phyloP scores from a whole-genome alignment of 2,888 invertebrate species.

The Norana najaformis region DNA sequence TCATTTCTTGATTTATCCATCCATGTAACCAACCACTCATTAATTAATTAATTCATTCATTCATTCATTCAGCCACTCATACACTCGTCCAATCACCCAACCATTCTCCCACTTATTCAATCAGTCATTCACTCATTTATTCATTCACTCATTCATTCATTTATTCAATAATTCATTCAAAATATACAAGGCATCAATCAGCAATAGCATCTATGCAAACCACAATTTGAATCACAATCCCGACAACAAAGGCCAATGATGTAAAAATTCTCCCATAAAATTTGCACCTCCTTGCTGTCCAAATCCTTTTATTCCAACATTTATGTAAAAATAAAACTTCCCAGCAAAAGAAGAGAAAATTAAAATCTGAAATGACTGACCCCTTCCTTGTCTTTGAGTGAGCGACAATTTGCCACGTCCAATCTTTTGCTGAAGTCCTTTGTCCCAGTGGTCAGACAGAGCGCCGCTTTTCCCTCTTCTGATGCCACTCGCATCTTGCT shows the following conservation, averaged over 20 bases:
- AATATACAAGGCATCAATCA: no score
- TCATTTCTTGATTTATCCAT: not conserved
- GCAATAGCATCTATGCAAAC: no score
- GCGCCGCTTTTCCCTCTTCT: not conserved
- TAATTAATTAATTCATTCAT: not conserved
- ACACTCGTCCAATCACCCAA: not conserved
- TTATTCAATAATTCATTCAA: not conserved
- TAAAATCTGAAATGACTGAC: not conserved
- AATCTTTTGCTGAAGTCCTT: not conserved
- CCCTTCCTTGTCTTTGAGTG: slow-evolving; percentile 1
- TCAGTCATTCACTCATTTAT: not conserved
- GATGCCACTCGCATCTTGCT: not conserved
- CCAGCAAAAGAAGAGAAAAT: not conserved
- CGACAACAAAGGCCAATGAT: no score
- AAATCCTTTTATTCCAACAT: no score
- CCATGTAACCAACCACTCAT: not conserved
- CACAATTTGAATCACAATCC: no score
- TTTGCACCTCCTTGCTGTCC: no score
- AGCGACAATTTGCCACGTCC: not conserved
- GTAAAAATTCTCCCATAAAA: no score
- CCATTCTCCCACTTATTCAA: not conserved
- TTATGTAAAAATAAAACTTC: not conserved
- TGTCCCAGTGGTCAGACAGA: not conserved
- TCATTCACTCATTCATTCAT: not conserved
- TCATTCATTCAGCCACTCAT: not conserved